A percentile compares a stretch with the other conserved stretches of the same genome.
These are phyloP conservation scores for Callopanchax toddi DNA, from an alignment of 2,113 vertebrate genomes.

Conservation along the genomic window DNA sequence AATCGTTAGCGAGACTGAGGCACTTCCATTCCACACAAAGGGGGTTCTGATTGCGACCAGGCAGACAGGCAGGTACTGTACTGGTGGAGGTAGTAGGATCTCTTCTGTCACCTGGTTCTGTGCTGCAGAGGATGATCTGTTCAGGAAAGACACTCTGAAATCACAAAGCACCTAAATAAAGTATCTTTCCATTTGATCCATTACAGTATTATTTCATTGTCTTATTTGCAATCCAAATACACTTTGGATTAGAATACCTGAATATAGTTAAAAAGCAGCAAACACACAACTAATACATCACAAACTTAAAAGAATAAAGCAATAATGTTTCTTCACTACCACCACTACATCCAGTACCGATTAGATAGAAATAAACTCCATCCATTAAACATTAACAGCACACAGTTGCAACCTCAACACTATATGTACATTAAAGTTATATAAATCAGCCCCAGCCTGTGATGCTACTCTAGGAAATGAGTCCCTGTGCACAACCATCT, in stretches of 20 bases:
- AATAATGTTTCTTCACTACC: not conserved
- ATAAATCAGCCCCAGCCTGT: not conserved
- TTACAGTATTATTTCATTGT: not conserved
- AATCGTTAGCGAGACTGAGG: constrained; percentile 79
- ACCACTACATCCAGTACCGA: constrained; percentile 1
- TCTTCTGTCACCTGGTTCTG: constrained; percentile 21
- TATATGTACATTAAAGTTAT: not conserved
- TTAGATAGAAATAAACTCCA: not conserved
- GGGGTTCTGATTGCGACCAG: constrained; percentile 66
- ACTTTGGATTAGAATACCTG: not conserved
- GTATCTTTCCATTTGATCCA: constrained; percentile 1
- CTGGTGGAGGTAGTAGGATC: constrained; percentile 30
- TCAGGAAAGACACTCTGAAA: constrained; percentile 25
- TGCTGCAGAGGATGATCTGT: constrained; percentile 24
- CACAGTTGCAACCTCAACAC: not conserved
- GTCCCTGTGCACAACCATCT: not conserved
- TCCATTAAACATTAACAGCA: not conserved
- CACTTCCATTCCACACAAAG: constrained; percentile 72
- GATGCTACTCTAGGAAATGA: not conserved
- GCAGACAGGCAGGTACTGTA: constrained; percentile 70
- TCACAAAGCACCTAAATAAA: constrained; percentile 11
- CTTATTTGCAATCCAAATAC: constrained; percentile 7
- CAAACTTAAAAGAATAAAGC: too few species aligned
- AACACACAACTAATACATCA: constrained; percentile 9
- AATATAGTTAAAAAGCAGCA: constrained; percentile 11